Evolutionary conservation across 2,113 vertebrate genomes (phyloP), one percentile per base, ranked within the genome.

Genomic region (Crocuta crocuta): DNA sequence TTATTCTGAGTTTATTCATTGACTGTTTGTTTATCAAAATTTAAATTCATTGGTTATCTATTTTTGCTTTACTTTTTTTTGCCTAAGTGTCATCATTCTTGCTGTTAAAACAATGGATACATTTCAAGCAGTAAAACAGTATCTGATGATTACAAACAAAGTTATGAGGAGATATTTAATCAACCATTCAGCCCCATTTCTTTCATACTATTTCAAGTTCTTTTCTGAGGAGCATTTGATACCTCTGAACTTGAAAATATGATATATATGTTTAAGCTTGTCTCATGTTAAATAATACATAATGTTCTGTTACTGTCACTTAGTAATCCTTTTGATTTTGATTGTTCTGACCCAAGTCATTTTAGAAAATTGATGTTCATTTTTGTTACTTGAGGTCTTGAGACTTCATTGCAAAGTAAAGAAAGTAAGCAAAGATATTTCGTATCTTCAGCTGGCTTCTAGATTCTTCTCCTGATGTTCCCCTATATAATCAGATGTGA

Each of bases 51-150:
- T 71, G 26, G 15, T 16, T 26, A 81, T 89, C 4, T 66, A 6
- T 33, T 74, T 80, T 97, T 90, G 7, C 12, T 76, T 84, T 78
- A 76, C 9, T 81, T 84, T 91, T 79, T 79, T 12, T 89, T 94
- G 33, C 21, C 31, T 45, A 84, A 50, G 55, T 76, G 21, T 21
- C 11, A 58, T 83, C 17, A 86, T 92, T 85, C 16, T 96, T 95
- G 26, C 63, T 92, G 48, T 83, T 73, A 78, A 88, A 73, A 84
- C 7, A 39, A 50, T 88, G 7, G 95, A 7, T 71, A 92, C 65
- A 71, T 63, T 83, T 87, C 50, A 90, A 87, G 12, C 58, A 53
- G 58, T 50, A 79, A 61, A 91, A 61, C 63, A 94, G 73, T 85
- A 21, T 80, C 10, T 28, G 61, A 2, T 71, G 73, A 66, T 89